Percentiles rank a stretch among this genome's conserved stretches.
phyloP scores from a whole-genome alignment of 2,797 vertebrate genomes.

The Chromobotia macracanthus region DNA sequence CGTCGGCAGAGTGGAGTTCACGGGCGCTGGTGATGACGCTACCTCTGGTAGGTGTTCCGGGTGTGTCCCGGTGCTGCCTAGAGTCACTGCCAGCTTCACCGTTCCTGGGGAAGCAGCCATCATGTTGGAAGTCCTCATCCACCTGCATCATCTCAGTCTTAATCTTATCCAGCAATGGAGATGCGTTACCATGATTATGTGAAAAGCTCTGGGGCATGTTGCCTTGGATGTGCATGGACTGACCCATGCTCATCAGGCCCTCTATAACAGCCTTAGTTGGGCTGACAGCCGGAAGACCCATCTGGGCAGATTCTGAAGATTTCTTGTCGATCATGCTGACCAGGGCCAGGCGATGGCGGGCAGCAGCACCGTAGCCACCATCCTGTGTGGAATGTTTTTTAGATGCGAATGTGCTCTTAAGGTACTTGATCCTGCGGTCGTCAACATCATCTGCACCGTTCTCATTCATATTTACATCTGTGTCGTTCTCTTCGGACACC shows the following conservation, averaged over 20 bases:
- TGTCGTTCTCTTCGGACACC: conserved; percentile 89
- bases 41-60: conserved; percentile 89
- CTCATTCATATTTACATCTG: conserved; percentile 76
- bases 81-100: conserved; percentile 79
- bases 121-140: conserved; percentile 78
- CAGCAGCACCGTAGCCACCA: conserved; percentile 74
- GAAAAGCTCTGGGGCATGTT: conserved; percentile 66
- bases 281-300: conserved; percentile 79
- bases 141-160: conserved; percentile 92
- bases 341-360: conserved; percentile 80
- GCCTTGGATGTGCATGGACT: conserved; percentile 71
- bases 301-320: conserved; percentile 77
- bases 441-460: conserved; percentile 82
- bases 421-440: conserved; percentile 85
- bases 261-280: conserved; percentile 84
- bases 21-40: conserved; percentile 97
- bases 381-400: conserved; percentile 88
- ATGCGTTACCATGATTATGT: conserved; percentile 57
- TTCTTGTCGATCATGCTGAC: conserved; percentile 81
- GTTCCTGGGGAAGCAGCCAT: conserved; percentile 71
- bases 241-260: conserved; percentile 84
- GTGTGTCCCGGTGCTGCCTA: conserved; percentile 85
- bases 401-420: conserved; percentile 87
- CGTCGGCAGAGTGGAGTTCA: conserved; percentile 86
- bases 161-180: conserved; percentile 69